Conservation (phyloP, 2,888 invertebrate species). For the Oscheius sp. region DNA sequence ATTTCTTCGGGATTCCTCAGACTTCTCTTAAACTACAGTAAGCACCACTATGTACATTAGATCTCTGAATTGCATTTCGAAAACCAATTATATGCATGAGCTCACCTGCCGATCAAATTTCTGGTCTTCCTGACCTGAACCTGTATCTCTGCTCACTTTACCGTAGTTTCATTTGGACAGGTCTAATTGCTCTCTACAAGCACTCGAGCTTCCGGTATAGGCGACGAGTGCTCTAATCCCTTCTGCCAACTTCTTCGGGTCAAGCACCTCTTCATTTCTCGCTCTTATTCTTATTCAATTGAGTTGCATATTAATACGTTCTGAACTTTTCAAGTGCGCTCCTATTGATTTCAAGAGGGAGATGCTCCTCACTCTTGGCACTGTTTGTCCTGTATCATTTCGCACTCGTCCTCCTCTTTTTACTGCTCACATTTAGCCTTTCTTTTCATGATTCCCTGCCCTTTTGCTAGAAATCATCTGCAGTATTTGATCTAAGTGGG, state of each 20-base stretch:
- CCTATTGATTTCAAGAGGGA: slow-evolving; percentile 32
- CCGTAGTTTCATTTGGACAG: no score
- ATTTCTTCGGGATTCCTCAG: no score
- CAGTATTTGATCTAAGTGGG: not conserved
- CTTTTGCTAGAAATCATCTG: not conserved
- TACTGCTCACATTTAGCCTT: not conserved
- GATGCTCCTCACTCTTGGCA: slow-evolving; percentile 30
- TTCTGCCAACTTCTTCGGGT: slow-evolving; percentile 35
- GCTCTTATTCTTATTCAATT: not conserved
- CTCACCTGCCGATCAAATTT: no score
- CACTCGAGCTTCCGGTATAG: slow-evolving; percentile 31
- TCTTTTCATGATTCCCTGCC: not conserved
- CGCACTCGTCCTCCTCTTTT: slow-evolving; percentile 12
- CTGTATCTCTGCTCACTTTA: no score
- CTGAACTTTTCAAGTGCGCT: slow-evolving; percentile 1
- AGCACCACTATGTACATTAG: no score
- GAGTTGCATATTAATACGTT: not conserved
- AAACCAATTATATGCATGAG: no score
- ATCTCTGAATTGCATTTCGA: no score
- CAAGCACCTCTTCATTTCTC: slow-evolving; percentile 28
- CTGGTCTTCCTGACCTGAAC: no score
- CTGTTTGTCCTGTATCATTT: slow-evolving; percentile 36
- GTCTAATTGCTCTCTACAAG: slow-evolving; percentile 1
- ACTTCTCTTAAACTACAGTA: no score
- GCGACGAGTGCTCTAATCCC: slow-evolving; percentile 29